Conservation (phyloP, 2,888 invertebrate genomes). For the Chaetoderma sp. region DNA sequence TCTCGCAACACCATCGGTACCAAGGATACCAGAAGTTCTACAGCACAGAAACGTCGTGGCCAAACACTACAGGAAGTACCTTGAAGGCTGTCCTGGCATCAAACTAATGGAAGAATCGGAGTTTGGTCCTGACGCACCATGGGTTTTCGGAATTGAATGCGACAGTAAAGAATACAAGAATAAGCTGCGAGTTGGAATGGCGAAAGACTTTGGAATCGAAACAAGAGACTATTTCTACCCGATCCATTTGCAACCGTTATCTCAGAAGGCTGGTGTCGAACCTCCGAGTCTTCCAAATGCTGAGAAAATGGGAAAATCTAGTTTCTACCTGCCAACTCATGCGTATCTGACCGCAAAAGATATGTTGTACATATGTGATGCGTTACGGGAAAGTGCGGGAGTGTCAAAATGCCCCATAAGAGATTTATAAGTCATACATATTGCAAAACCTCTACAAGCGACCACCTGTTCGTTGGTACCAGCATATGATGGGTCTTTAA, state of each 20-base stretch:
- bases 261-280: neutral
- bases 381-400: neutral
- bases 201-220: neutral
- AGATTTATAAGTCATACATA: no score
- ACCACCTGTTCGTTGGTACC: no score
- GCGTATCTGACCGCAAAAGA: neutral
- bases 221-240: constrained; percentile 4
- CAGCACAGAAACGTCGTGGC: neutral
- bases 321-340: constrained; percentile 1
- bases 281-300: neutral
- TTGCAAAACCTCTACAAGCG: no score
- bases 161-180: neutral
- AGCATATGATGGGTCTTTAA: no score
- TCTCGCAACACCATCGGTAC: neutral
- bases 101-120: constrained; percentile 1
- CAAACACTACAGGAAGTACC: neutral
- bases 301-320: neutral
- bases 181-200: neutral
- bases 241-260: constrained; percentile 1
- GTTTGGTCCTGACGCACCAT: neutral
- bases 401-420: no score
- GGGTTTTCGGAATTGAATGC: constrained; percentile 5
- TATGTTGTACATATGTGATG: neutral
- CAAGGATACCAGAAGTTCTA: neutral
- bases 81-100: neutral